These are phyloP conservation scores for Basileuterus tristriatus DNA, from an alignment of 2,797 vertebrate species.

Conservation along the genomic window DNA sequence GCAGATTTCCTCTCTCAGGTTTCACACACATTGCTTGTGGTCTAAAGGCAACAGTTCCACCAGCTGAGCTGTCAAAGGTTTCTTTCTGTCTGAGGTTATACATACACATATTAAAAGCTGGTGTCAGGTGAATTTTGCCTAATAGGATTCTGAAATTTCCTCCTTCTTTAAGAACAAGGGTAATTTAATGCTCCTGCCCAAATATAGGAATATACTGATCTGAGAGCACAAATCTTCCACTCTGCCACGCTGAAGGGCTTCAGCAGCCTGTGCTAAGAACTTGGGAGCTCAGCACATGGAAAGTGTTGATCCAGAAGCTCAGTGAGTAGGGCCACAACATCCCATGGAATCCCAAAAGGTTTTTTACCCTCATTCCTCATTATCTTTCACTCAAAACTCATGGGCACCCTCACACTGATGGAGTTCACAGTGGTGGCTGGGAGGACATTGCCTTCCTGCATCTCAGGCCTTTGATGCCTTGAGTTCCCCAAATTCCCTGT, in stretches of 20 bases:
- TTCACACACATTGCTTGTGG: not conserved
- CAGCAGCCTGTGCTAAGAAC: not conserved
- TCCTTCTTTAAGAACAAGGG: not conserved
- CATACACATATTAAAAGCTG: not conserved
- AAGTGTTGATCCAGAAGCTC: not conserved
- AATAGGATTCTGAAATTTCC: not conserved
- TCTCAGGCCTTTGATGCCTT: not conserved
- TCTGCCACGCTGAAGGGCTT: not conserved
- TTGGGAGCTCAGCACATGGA: rapidly evolving
- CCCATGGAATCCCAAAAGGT: not conserved
- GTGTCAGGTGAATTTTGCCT: not conserved
- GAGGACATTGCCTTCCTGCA: not conserved
- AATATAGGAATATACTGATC: not conserved
- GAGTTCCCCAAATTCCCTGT: not conserved
- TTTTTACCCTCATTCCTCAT: not conserved
- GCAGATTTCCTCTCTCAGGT: not conserved
- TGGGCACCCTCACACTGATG: not conserved
- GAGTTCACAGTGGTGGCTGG: not conserved
- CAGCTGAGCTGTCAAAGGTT: not conserved
- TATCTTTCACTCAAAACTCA: not conserved
- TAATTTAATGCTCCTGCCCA: not conserved
- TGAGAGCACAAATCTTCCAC: not conserved
- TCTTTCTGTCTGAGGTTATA: conserved; percentile 16
- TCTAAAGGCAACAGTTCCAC: not conserved
- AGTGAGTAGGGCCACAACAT: not conserved